Conservation (phyloP, 2,888 invertebrate species). For the Diaperis boleti region DNA sequence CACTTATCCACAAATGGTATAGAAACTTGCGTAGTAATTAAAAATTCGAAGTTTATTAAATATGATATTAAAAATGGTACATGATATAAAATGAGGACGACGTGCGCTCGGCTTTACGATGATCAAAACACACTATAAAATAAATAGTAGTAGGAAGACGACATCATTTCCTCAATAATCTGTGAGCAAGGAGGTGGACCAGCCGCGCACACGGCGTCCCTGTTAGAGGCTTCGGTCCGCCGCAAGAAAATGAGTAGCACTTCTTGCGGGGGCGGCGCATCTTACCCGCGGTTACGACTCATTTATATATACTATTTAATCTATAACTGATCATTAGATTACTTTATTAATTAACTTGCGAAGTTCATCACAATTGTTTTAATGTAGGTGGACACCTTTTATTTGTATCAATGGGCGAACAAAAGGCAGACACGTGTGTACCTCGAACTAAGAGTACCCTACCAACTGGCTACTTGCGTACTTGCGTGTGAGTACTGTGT, state of each 20-base stretch:
- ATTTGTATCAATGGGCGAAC: conserved; percentile 66
- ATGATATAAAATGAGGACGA: conserved; percentile 65
- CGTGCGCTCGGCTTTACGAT: conserved; percentile 56
- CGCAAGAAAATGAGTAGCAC: conserved; percentile 32
- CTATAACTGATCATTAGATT: conserved; percentile 64
- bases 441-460: conserved; percentile 62
- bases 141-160: conserved; percentile 57
- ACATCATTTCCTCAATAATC: conserved; percentile 54
- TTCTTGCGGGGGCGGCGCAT: conserved; percentile 43
- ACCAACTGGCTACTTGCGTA: conserved; percentile 51
- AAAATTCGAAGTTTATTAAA: conserved; percentile 66
- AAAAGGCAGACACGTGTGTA: conserved; percentile 67
- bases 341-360: conserved; percentile 65
- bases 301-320: conserved; percentile 63
- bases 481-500: conserved; percentile 52
- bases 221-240: conserved; percentile 38
- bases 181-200: conserved; percentile 55
- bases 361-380: conserved; percentile 67
- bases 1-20: conserved; percentile 58
- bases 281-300: conserved; percentile 61
- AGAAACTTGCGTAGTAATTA: conserved; percentile 63
- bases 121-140: conserved; percentile 48
- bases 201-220: conserved; percentile 60
- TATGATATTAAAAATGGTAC: conserved; percentile 66
- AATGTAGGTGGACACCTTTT: conserved; percentile 66